Conservation (phyloP, 2,797 vertebrate species). For the Chaetophractus vellerosus region DNA sequence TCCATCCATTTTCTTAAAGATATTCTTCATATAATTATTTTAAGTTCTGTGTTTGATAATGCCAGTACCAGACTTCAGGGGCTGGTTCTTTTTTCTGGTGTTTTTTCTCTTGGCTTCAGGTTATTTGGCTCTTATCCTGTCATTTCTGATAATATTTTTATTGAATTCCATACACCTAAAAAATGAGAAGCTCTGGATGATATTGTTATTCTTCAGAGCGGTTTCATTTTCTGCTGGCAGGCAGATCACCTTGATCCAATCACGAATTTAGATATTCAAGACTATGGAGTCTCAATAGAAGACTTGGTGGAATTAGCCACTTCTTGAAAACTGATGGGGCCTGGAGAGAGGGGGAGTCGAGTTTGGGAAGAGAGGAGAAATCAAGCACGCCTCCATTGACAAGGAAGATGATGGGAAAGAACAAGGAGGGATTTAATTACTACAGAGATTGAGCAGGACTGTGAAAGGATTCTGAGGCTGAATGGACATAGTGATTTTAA, state of each 20-base stretch:
- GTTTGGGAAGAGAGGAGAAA: neutral
- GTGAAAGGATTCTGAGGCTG: neutral
- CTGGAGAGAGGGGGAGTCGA: neutral
- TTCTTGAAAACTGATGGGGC: neutral
- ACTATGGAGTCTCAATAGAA: neutral
- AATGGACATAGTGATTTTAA: neutral
- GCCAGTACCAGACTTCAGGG: neutral
- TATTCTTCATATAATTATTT: slow-evolving; percentile 23
- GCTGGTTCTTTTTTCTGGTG: slow-evolving; percentile 1
- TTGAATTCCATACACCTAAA: slow-evolving; percentile 8
- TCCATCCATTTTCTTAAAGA: slow-evolving; percentile 8
- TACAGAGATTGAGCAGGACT: neutral
- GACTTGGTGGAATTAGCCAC: neutral
- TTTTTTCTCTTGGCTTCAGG: slow-evolving; percentile 28
- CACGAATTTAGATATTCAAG: neutral
- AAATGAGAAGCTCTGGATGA: neutral
- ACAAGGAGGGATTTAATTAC: neutral
- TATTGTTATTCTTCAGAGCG: slow-evolving; percentile 13
- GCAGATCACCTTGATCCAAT: neutral
- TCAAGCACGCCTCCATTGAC: neutral
- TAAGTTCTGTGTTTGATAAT: neutral
- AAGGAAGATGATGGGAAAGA: neutral
- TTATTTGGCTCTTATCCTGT: neutral
- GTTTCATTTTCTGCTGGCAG: slow-evolving; percentile 48
- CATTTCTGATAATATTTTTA: neutral